Conservation (phyloP, 2,797 vertebrate genomes). For the Anabas testudineus region DNA sequence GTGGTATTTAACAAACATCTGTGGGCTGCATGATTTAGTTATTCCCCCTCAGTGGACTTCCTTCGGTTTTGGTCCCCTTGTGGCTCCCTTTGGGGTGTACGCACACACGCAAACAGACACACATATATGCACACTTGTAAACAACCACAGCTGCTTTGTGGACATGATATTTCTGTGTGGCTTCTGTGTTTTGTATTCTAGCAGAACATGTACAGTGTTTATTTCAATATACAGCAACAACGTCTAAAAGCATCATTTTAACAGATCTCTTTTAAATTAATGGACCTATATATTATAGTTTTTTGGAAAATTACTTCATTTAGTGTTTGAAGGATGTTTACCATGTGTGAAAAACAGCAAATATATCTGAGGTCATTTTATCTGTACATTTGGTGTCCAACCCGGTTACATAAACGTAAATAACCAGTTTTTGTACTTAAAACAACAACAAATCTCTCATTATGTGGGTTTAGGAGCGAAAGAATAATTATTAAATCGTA, state of each 20-base stretch:
- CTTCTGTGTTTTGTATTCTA: slow-evolving; percentile 19
- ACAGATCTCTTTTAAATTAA: not conserved
- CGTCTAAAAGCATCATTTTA: not conserved
- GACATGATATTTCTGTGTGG: slow-evolving; percentile 48
- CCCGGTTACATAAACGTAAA: not conserved
- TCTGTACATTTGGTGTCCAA: not conserved
- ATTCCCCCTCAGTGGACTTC: slow-evolving; percentile 71
- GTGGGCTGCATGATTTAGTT: slow-evolving; percentile 70
- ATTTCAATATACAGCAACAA: too few species aligned
- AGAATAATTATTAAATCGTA: not conserved
- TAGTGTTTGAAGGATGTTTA: slow-evolving; percentile 2
- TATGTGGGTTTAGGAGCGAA: not conserved
- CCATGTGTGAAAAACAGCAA: not conserved
- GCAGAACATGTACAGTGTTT: slow-evolving; percentile 6
- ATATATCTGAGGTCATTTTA: not conserved
- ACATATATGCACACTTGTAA: slow-evolving; percentile 50
- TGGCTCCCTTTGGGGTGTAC: slow-evolving; percentile 55
- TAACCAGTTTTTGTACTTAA: not conserved
- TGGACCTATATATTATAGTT: not conserved
- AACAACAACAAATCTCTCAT: slow-evolving; percentile 7
- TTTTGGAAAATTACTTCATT: not conserved
- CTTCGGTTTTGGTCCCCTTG: slow-evolving; percentile 66
- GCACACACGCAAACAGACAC: slow-evolving; percentile 34
- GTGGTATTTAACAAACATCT: slow-evolving; percentile 75
- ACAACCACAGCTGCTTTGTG: slow-evolving; percentile 67